These are phyloP conservation scores for Halcyon chelicuti DNA, from an alignment of 2,797 vertebrate species.

Conservation along the genomic window DNA sequence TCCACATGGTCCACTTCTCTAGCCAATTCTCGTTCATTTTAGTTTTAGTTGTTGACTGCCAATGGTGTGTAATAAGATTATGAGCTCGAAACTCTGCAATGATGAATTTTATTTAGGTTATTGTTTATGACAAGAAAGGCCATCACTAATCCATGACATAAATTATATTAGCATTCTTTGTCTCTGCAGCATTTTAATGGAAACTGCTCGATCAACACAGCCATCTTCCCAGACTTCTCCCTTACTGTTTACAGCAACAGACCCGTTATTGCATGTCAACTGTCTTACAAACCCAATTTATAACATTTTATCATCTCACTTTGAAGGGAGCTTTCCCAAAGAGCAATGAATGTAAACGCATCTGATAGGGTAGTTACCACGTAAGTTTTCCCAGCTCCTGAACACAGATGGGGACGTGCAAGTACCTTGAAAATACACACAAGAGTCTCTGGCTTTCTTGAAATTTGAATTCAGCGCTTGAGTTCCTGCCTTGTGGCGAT, in stretches of 20 bases:
- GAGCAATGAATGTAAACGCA: neutral
- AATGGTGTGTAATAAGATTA: neutral
- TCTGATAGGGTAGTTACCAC: neutral
- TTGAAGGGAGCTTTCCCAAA: neutral
- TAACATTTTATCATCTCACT: neutral
- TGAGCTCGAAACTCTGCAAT: neutral
- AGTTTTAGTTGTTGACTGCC: neutral
- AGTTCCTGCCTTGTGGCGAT: neutral
- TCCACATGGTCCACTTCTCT: neutral
- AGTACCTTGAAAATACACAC: fast-evolving
- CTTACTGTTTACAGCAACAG: neutral
- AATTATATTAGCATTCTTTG: neutral
- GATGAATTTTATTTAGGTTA: neutral
- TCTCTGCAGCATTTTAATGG: neutral
- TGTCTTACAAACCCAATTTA: neutral
- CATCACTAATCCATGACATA: neutral
- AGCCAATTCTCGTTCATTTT: neutral
- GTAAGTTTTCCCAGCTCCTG: neutral
- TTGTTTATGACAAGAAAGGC: neutral
- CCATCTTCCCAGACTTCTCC: neutral
- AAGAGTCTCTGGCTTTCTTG: neutral
- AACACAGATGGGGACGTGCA: neutral
- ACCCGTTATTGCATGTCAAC: neutral
- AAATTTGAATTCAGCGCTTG: neutral
- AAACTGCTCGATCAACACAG: fast-evolving